phyloP scores from a whole-genome alignment of 2,888 invertebrate species.

The Caenorhabditis doughertyi region DNA sequence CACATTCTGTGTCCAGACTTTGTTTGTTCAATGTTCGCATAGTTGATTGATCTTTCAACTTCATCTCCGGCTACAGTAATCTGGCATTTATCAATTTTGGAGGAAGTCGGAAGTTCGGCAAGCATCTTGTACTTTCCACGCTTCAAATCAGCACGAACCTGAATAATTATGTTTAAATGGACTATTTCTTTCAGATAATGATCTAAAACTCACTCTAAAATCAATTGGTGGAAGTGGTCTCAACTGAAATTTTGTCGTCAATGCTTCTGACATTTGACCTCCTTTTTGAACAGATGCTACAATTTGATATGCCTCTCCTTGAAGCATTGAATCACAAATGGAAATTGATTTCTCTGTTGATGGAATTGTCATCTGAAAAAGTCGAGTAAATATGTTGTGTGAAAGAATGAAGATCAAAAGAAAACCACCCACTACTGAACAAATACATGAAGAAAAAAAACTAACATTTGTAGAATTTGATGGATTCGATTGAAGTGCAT shows the following conservation, averaged over 20 bases:
- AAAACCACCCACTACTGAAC: conserved; percentile 18
- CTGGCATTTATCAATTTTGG: conserved; percentile 73
- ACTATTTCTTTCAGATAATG: neutral
- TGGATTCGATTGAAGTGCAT: conserved; percentile 50
- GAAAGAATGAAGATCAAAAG: conserved; percentile 8
- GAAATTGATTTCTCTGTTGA: conserved; percentile 64
- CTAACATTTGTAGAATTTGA: conserved; percentile 56
- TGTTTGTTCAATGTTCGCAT: conserved; percentile 67
- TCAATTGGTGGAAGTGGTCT: conserved; percentile 78
- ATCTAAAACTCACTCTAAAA: conserved; percentile 66
- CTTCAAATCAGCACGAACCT: conserved; percentile 75
- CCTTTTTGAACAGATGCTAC: conserved; percentile 78
- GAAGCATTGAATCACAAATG: conserved; percentile 75
- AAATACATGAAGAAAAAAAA: conserved; percentile 3
- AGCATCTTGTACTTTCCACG: conserved; percentile 75
- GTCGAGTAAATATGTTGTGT: neutral
- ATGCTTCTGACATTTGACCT: conserved; percentile 72
- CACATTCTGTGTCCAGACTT: conserved; percentile 65
- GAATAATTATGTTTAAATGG: neutral
- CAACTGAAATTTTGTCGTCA: conserved; percentile 75
- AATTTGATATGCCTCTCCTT: conserved; percentile 77
- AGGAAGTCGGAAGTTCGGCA: conserved; percentile 68
- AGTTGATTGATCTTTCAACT: conserved; percentile 68
- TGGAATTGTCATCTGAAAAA: conserved; percentile 59
- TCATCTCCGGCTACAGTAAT: conserved; percentile 75